phyloP scores from a whole-genome alignment of 2,113 vertebrate genomes.

The Helogale parvula region DNA sequence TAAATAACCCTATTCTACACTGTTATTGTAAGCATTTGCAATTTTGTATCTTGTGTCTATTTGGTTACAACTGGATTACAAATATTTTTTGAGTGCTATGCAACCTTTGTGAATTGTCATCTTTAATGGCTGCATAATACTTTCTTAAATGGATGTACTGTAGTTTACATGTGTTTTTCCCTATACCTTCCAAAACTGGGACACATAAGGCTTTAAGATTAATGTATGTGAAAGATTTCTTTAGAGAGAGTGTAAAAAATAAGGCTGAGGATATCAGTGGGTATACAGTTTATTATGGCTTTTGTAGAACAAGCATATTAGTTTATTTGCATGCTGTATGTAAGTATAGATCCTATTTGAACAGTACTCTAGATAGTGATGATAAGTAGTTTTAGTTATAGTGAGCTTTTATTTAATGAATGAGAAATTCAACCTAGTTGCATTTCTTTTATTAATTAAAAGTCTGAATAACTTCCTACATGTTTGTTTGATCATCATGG shows the following conservation, averaged over 20 bases:
- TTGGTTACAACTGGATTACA: not conserved
- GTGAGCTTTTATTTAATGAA: not conserved
- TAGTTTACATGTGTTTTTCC: not conserved
- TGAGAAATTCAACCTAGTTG: not conserved
- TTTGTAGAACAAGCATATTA: not conserved
- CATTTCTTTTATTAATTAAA: conserved; percentile 28
- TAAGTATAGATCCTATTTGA: not conserved
- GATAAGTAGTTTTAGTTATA: not conserved
- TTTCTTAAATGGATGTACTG: not conserved
- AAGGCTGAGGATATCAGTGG: not conserved
- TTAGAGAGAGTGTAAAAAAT: not conserved
- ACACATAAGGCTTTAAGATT: not conserved
- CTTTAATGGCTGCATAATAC: not conserved
- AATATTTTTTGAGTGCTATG: not conserved
- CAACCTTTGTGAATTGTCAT: not conserved
- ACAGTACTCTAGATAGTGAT: not conserved
- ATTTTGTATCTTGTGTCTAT: not conserved
- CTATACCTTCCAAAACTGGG: not conserved
- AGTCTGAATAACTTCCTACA: not conserved
- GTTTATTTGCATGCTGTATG: not conserved
- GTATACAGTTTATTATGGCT: not conserved
- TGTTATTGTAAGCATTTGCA: not conserved
- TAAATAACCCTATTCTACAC: not conserved
- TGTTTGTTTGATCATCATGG: not conserved
- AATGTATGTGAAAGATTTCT: conserved; percentile 9